These are phyloP conservation scores for Mythimna albipuncta DNA, from an alignment of 2,888 invertebrate species.

Conservation along the genomic window DNA sequence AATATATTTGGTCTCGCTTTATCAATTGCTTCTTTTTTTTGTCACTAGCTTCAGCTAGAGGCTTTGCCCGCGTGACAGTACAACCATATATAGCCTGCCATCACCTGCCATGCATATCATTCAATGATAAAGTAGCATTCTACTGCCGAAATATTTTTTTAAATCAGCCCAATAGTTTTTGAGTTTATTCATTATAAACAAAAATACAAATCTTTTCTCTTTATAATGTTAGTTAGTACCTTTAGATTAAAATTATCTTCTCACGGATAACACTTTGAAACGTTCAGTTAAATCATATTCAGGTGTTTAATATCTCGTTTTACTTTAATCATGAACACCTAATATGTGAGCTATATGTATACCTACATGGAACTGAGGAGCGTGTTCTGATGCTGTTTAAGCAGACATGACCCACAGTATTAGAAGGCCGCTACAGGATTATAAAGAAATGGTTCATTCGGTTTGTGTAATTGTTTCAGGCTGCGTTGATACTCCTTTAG, in stretches of 20 bases:
- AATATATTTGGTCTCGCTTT: slow-evolving; percentile 5
- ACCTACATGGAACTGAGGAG: neutral
- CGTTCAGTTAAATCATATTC: neutral
- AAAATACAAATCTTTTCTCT: no score
- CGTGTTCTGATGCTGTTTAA: neutral
- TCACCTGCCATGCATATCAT: no score
- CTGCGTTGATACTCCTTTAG: neutral
- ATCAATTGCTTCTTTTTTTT: neutral
- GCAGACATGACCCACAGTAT: neutral
- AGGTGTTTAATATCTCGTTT: neutral
- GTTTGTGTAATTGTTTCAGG: neutral
- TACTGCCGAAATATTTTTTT: no score
- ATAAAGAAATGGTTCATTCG: slow-evolving; percentile 10
- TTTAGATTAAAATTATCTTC: neutral
- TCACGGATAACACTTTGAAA: neutral
- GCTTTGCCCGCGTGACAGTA: no score
- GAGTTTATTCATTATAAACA: no score
- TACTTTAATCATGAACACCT: neutral
- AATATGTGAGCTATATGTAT: neutral
- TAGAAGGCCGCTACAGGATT: neutral
- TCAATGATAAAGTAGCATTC: no score
- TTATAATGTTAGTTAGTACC: neutral
- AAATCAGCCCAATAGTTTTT: no score
- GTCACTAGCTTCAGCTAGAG: no score
- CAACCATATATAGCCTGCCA: no score